A percentile compares a stretch with the other conserved stretches of the same genome.
These are phyloP conservation scores for Bubo bubo DNA, from an alignment of 2,113 vertebrate species.

Conservation along the genomic window DNA sequence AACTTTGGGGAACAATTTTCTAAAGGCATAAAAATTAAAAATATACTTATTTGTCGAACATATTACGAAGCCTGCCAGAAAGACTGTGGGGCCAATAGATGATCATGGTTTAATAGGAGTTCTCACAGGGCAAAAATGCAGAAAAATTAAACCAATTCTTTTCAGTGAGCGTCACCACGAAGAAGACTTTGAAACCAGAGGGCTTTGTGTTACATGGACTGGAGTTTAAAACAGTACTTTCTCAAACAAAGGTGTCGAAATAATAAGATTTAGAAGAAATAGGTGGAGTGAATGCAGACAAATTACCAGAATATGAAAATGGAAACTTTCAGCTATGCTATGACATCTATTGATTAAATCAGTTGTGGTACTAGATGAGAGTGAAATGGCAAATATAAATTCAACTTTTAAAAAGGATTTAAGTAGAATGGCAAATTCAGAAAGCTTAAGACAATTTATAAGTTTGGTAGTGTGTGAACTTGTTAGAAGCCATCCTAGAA, in stretches of 20 bases:
- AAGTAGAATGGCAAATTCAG: background rate
- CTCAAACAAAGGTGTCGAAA: background rate
- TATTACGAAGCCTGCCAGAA: constrained; percentile 5
- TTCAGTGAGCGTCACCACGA: background rate
- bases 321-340: background rate
- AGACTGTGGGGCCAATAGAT: background rate
- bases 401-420: background rate
- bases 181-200: background rate
- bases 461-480: background rate
- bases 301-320: background rate
- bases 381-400: background rate
- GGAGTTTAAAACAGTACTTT: background rate
- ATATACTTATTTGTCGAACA: constrained; percentile 4
- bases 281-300: background rate
- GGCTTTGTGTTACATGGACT: background rate
- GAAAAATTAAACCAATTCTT: constrained; percentile 37
- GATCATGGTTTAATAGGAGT: background rate
- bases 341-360: background rate
- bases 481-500: background rate
- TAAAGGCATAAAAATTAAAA: constrained; percentile 20
- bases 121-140: constrained; percentile 16
- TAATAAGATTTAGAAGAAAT: background rate
- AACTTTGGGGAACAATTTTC: background rate
- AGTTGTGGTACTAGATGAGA: background rate
- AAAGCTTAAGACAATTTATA: background rate